Percentiles rank a stretch among this genome's conserved stretches.
These are phyloP conservation scores for Macrosiphum euphorbiae DNA, from an alignment of 2,888 invertebrate species.

Conservation along the genomic window DNA sequence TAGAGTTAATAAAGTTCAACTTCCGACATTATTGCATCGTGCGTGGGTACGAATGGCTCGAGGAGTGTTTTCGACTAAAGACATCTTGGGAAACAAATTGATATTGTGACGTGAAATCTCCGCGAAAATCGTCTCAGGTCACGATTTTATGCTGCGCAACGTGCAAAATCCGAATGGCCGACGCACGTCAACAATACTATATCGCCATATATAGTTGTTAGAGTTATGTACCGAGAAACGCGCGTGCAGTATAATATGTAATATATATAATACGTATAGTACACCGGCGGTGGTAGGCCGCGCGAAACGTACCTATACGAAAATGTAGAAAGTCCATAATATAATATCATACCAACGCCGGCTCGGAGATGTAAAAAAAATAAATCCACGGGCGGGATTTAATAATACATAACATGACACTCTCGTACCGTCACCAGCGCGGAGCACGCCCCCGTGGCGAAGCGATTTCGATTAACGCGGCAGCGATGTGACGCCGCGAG, in stretches of 20 bases:
- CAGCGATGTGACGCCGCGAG: neutral
- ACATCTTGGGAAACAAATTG: neutral
- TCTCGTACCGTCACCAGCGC: neutral
- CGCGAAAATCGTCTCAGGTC: neutral
- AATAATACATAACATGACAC: neutral
- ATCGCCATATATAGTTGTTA: neutral
- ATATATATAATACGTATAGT: neutral
- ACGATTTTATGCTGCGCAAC: neutral
- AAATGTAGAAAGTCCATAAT: slow-evolving; percentile 5
- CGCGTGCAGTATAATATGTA: neutral
- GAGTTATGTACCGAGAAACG: slow-evolving; percentile 3
- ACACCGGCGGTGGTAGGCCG: neutral
- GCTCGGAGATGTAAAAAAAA: neutral
- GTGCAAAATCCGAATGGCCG: slow-evolving; percentile 1
- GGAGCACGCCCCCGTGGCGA: neutral
- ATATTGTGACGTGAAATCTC: neutral
- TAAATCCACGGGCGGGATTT: neutral
- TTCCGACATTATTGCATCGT: neutral
- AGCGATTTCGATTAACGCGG: slow-evolving; percentile 3
- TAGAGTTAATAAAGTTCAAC: neutral
- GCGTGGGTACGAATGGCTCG: neutral
- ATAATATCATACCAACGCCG: neutral
- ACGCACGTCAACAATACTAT: neutral
- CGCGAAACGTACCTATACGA: neutral
- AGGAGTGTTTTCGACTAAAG: neutral